These are phyloP conservation scores for Drosophila elegans DNA, from an alignment of 1,140 invertebrate genomes.

Conservation along the genomic window DNA sequence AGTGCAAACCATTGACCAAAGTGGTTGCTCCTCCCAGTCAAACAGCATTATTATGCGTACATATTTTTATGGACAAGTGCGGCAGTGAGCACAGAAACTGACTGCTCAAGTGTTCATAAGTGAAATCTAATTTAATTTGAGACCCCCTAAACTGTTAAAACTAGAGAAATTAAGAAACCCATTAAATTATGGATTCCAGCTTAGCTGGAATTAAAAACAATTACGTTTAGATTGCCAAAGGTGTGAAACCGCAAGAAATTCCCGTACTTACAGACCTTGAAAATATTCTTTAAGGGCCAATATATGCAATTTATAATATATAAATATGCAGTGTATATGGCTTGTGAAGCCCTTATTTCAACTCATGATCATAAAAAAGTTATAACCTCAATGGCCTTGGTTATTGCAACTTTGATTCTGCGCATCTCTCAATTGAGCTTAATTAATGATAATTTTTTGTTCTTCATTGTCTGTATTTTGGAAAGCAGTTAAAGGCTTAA, in stretches of 20 bases:
- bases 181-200: neutral
- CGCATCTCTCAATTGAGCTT: constrained; percentile 59
- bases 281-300: neutral
- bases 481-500: neutral
- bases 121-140: neutral
- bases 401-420: constrained; percentile 51
- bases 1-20: constrained; percentile 42
- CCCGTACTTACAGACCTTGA: neutral
- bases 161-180: neutral
- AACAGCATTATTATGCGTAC: constrained; percentile 44
- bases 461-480: constrained; percentile 28
- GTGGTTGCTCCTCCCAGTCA: constrained; percentile 22
- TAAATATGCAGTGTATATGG: neutral
- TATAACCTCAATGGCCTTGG: constrained; percentile 19
- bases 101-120: neutral
- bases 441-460: constrained; percentile 65
- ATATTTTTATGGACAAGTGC: constrained; percentile 42
- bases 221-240: neutral
- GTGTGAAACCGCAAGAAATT: constrained; percentile 33
- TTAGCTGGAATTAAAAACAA: neutral
- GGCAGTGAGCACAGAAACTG: constrained; percentile 6
- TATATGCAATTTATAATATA: no score
- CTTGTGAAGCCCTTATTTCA: neutral
- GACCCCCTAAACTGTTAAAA: neutral
- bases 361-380: neutral